A percentile compares a stretch with the other conserved stretches of the same genome.
Evolutionary conservation across 2,888 invertebrate genomes (phyloP).

Genomic region (Lasioglossum malachurum): DNA sequence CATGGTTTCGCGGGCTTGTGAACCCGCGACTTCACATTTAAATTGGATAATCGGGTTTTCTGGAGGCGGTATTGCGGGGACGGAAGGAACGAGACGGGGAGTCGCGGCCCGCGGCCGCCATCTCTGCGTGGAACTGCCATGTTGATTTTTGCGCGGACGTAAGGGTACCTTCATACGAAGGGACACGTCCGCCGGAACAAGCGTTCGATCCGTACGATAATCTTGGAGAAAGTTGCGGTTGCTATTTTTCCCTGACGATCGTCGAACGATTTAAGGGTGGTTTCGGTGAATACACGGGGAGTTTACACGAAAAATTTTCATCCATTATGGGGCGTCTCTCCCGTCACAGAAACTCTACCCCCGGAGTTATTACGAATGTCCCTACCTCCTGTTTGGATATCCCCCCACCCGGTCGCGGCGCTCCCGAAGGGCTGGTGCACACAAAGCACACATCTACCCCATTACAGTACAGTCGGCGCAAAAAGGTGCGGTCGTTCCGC

Average conservation of each 20-base stretch:
- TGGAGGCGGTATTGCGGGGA: slow-evolving; percentile 21
- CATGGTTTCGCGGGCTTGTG: slow-evolving; percentile 59
- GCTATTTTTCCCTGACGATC: not conserved
- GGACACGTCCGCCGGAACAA: not conserved
- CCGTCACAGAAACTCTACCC: slow-evolving; percentile 54
- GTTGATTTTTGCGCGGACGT: slow-evolving; percentile 79
- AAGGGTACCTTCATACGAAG: slow-evolving; percentile 53
- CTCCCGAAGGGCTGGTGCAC: slow-evolving; percentile 75
- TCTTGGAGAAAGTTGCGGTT: not conserved
- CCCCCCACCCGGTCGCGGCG: slow-evolving; percentile 72
- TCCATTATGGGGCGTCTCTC: slow-evolving; percentile 6
- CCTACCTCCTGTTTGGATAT: slow-evolving; percentile 76
- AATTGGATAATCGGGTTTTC: slow-evolving; percentile 80
- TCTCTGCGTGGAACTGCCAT: slow-evolving; percentile 81
- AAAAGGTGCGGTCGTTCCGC: slow-evolving; percentile 46
- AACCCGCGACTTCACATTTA: slow-evolving; percentile 82
- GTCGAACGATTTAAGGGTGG: no score
- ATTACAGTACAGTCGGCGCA: slow-evolving; percentile 75
- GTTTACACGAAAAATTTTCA: not conserved
- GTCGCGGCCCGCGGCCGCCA: slow-evolving; percentile 74
- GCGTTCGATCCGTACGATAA: not conserved
- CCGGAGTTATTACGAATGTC: slow-evolving; percentile 76
- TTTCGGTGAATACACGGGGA: not conserved
- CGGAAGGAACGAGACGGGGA: not conserved
- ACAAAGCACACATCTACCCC: slow-evolving; percentile 78